Evolutionary conservation across 2,888 invertebrate genomes (phyloP), one percentile per base, ranked within the genome.

Genomic region (Encarsia formosa): DNA sequence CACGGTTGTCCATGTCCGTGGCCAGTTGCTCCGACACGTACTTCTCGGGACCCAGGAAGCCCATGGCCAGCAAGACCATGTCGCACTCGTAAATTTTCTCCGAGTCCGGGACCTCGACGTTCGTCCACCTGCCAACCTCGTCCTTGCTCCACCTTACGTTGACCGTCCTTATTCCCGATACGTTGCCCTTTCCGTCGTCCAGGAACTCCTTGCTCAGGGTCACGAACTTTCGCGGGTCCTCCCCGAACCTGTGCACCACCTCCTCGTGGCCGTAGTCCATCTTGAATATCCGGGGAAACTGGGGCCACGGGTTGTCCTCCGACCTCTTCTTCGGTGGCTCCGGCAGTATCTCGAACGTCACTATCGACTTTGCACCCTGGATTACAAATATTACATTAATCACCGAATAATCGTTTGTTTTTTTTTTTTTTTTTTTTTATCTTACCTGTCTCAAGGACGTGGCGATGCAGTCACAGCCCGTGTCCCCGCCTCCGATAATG

Each of bases 251-350:
- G 2, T 72, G 60, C 0, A 68, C 57, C 4, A 75, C 94, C 77
- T 99, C 99, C 66, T 98, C 97, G 68, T 99, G 98, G 0, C 99
- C 99, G 70, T 99, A 99, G 75, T 99, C 99, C 20, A 97, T 89
- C 63, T 87, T 87, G 81, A 98, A 97, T 20, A 96, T 89, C 68
- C 91, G 82, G 0, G 98, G 98, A 88, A 92, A 99, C 70, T 97
- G 94, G 3, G 98, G 99, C 99, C 99, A 99, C 0, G 98, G 98
- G 76, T 99, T 99, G 73, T 94, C 94, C 15, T 79, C 78, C 13
- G 87, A 86, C 29, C 99, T 81, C 22, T 78, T 79, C 3, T 79
- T 78, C 47, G 92, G 90, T 15, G 98, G 98, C 66, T 91, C 86
- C 0, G 98, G 97, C 44, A 99, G 79, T 68, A 99, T 99, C 79